A percentile compares a stretch with the other conserved stretches of the same genome.
Evolutionary conservation across 2,797 vertebrate species (phyloP).

Genomic region (Lutjanus campechanus): DNA sequence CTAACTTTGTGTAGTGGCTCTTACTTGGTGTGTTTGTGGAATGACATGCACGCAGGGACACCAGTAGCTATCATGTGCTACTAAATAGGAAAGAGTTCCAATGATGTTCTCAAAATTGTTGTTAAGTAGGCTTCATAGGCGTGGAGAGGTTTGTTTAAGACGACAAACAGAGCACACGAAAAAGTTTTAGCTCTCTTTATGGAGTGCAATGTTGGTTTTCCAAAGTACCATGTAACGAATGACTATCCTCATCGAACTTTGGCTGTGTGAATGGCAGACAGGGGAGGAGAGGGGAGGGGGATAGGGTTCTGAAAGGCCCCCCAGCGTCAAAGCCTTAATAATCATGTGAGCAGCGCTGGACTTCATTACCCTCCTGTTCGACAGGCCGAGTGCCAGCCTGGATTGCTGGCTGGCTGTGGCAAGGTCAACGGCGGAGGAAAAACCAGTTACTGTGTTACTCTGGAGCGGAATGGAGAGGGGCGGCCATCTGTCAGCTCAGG

Average conservation of each 20-base stretch:
- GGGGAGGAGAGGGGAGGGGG: slow-evolving; percentile 75
- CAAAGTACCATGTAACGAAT: slow-evolving; percentile 78
- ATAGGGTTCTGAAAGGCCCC: slow-evolving; percentile 84
- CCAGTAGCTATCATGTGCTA: slow-evolving; percentile 46
- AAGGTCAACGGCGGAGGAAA: slow-evolving; percentile 91
- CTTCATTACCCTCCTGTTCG: slow-evolving; percentile 89
- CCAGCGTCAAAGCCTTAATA: slow-evolving; percentile 88
- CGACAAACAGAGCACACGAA: slow-evolving; percentile 43
- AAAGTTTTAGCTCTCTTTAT: slow-evolving; percentile 74
- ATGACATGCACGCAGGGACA: slow-evolving; percentile 48
- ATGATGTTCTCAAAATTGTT: slow-evolving; percentile 47
- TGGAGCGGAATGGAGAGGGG: slow-evolving; percentile 87
- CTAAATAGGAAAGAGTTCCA: slow-evolving; percentile 47
- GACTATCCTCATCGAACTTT: slow-evolving; percentile 82
- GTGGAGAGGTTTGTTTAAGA: slow-evolving; percentile 55
- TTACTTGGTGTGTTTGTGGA: slow-evolving; percentile 56
- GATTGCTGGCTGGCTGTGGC: slow-evolving; percentile 88
- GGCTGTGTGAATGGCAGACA: slow-evolving; percentile 78
- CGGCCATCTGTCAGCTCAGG: slow-evolving; percentile 89
- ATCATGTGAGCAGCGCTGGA: slow-evolving; percentile 88
- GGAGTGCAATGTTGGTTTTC: slow-evolving; percentile 66
- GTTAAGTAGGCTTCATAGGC: slow-evolving; percentile 50
- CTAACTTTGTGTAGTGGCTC: slow-evolving; percentile 70
- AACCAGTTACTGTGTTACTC: slow-evolving; percentile 90
- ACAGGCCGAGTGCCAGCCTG: slow-evolving; percentile 87